Evolutionary conservation across 2,113 vertebrate species (phyloP), one percentile per base, ranked within the genome.

Genomic region (Poeciliopsis occidentalis): DNA sequence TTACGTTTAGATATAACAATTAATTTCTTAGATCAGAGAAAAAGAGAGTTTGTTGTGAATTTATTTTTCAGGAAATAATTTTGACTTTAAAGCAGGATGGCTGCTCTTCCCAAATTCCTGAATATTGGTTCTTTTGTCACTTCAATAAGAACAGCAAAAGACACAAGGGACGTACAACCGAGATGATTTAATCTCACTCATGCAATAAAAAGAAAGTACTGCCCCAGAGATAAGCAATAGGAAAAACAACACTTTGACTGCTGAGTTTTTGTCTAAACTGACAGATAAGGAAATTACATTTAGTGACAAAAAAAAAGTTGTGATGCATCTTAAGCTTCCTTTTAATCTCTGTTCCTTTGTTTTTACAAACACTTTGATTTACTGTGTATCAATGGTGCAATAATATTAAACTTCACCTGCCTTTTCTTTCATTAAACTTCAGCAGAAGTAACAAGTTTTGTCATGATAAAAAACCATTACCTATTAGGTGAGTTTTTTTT

Each of bases 191-290:
- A 60, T 19, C 3, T 13, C 30, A 73, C 69, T 75, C 41, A 66
- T 26, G 31, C 44, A 57, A 4, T 31, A 54, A 60, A n/a, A 51
- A 71, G 37, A 5, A 60, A n/a, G 64, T 24, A 12, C 60, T 31
- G 34, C 47, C 54, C 68, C 6, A 1, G 60, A 69, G 39, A 64
- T 34, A 26, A 71, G 30, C 61, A 60, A 51, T 73, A 34, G 51
- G 26, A 12, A 68, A 71, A 17, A 41, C 54, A 69, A 67, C 26
- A 60, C 57, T 72, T 60, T 75, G 65, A 57, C 64, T 57, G 41
- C 54, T 60, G 15, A 44, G 62, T 60, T 30, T 71, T 17, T 72
- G 65, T 63, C 29, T 22, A 12, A 11, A 54, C 11, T 11, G 67
- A 69, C 44, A n/a, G 27, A 22, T 69, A 19, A 3, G 44, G 29